These are phyloP conservation scores for Ligdia adustata DNA, from an alignment of 2,888 invertebrate species.

Conservation along the genomic window DNA sequence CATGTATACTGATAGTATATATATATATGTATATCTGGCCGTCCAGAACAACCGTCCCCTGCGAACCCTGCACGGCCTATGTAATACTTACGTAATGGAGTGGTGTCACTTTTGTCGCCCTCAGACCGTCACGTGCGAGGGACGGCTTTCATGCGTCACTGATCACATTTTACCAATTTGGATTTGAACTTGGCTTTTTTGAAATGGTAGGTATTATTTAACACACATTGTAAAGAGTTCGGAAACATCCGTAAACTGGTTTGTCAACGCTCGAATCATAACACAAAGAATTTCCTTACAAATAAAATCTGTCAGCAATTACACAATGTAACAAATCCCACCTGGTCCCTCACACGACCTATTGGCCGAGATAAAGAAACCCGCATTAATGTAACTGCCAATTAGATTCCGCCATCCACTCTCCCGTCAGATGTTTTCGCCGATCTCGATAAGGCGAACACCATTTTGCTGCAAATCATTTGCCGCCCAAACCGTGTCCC, in stretches of 20 bases:
- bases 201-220: constrained; percentile 5
- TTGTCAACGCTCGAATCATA: no score
- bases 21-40: not conserved
- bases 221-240: not conserved
- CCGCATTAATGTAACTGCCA: constrained; percentile 35
- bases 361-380: constrained; percentile 28
- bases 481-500: constrained; percentile 17
- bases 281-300: no score
- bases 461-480: constrained; percentile 37
- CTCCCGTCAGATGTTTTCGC: constrained; percentile 31
- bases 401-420: constrained; percentile 29
- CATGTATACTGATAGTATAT: no score
- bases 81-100: constrained; percentile 13
- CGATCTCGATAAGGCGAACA: constrained; percentile 30
- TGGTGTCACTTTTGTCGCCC: constrained; percentile 21
- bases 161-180: constrained; percentile 28
- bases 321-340: constrained; percentile 21
- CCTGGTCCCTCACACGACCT: constrained; percentile 22
- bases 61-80: constrained; percentile 4
- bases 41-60: constrained; percentile 9
- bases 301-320: constrained; percentile 18
- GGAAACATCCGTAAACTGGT: no score
- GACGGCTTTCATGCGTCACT: constrained; percentile 29
- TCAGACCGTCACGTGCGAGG: constrained; percentile 32
- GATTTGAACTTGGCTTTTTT: not conserved